A percentile compares a stretch with the other conserved stretches of the same genome.
phyloP scores from a whole-genome alignment of 2,797 vertebrate species.

The Delichon dasypus region DNA sequence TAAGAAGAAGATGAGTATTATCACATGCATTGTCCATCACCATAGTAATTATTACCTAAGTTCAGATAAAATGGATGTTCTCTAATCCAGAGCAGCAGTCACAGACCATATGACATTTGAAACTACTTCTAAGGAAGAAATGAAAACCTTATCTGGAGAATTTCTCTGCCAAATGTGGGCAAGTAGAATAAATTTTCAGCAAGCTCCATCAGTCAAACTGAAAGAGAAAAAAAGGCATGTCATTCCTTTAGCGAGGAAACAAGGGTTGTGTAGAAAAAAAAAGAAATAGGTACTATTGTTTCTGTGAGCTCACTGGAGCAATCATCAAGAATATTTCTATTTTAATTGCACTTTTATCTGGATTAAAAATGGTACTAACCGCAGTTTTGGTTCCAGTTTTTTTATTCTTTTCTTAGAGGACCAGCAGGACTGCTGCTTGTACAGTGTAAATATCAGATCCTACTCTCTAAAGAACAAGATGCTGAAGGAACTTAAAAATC shows the following conservation, averaged over 20 bases:
- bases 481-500: constrained; percentile 7
- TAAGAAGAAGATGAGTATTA: not conserved
- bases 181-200: not conserved
- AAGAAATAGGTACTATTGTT: not conserved
- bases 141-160: not conserved
- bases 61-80: not conserved
- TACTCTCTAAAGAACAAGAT: not conserved
- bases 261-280: not conserved
- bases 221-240: not conserved
- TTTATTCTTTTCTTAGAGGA: not conserved
- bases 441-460: not conserved
- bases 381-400: not conserved
- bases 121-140: not conserved
- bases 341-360: not conserved
- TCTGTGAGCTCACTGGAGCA: not conserved
- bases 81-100: not conserved
- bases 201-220: not conserved
- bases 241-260: not conserved
- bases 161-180: not conserved
- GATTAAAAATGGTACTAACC: not conserved
- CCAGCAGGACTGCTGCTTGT: not conserved
- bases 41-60: not conserved
- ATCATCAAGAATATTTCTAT: not conserved
- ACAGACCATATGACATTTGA: not conserved
- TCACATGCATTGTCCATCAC: not conserved